phyloP scores from a whole-genome alignment of 37 sponge, comb jelly and placozoan genomes.

The Ianthella basta region DNA sequence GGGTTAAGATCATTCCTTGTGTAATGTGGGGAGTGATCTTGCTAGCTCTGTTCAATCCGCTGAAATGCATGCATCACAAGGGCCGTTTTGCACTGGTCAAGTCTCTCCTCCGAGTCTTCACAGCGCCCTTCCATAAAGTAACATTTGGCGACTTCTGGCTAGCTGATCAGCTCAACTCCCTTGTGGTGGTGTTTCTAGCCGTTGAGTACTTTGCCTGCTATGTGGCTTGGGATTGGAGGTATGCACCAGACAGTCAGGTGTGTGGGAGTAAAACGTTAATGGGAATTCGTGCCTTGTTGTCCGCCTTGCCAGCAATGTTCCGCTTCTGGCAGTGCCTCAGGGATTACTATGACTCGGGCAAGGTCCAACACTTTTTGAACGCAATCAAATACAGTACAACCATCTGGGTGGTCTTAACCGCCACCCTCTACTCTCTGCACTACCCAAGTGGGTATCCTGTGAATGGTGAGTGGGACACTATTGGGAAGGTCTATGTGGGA shows the following conservation, averaged over 20 bases:
- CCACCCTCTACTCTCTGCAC: slow-evolving; percentile 58
- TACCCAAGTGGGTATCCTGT: neutral
- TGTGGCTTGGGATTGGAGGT: slow-evolving; percentile 4
- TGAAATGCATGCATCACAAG: slow-evolving; percentile 42
- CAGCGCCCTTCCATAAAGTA: slow-evolving; percentile 83
- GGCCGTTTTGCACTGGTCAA: slow-evolving; percentile 53
- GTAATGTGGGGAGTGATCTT: slow-evolving; percentile 61
- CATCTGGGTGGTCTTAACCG: slow-evolving; percentile 81
- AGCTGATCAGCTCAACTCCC: slow-evolving; percentile 96
- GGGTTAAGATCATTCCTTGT: slow-evolving; percentile 47
- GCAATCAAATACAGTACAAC: slow-evolving; percentile 94
- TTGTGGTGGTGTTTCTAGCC: slow-evolving; percentile 84
- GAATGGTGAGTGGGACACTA: neutral
- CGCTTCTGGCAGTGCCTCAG: slow-evolving; percentile 92
- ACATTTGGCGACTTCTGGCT: slow-evolving; percentile 95
- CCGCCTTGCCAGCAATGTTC: slow-evolving; percentile 89
- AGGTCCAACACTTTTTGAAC: slow-evolving; percentile 81
- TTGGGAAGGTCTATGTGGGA: slow-evolving; percentile 49
- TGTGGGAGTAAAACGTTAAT: slow-evolving; percentile 20
- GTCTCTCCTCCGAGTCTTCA: slow-evolving; percentile 63
- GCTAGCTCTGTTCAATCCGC: slow-evolving; percentile 64
- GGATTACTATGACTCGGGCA: slow-evolving; percentile 73
- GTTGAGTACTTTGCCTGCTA: slow-evolving; percentile 85
- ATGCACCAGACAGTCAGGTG: neutral
- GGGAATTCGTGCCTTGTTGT: slow-evolving; percentile 85